phyloP scores from a whole-genome alignment of 1,140 invertebrate genomes.

The Pomphorhynchus laevis region DNA sequence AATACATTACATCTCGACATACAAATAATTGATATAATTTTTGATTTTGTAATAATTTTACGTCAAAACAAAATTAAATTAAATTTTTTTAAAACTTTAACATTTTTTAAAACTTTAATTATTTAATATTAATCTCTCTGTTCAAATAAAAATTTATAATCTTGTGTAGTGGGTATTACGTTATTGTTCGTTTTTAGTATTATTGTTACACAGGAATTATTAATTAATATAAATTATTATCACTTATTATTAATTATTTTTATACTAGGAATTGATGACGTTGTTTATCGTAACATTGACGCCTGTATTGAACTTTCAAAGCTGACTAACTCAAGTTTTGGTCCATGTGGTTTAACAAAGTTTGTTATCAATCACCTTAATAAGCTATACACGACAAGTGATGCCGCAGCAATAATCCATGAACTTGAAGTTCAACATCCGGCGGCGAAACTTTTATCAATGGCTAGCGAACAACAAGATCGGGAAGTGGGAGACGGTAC shows the following conservation, averaged over 20 bases:
- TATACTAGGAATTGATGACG: slow-evolving; percentile 75
- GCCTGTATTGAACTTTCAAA: slow-evolving; percentile 74
- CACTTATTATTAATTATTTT: slow-evolving; percentile 13
- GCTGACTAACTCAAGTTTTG: slow-evolving; percentile 64
- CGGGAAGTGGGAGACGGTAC: slow-evolving; percentile 92
- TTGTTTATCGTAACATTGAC: slow-evolving; percentile 63
- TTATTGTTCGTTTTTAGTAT: not conserved
- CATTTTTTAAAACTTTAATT: too few species aligned
- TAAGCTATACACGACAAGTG: slow-evolving; percentile 88
- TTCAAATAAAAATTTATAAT: not conserved
- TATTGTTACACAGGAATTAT: not conserved
- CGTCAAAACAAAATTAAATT: not conserved
- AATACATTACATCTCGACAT: too few species aligned
- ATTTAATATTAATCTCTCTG: not conserved
- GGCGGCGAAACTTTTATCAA: slow-evolving; percentile 72
- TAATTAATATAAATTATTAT: slow-evolving; percentile 3
- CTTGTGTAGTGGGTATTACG: too few species aligned
- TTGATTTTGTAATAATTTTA: too few species aligned
- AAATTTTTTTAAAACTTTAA: not conserved
- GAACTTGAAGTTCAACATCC: slow-evolving; percentile 90
- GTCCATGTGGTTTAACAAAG: slow-evolving; percentile 56
- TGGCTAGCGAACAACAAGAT: slow-evolving; percentile 87
- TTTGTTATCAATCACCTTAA: slow-evolving; percentile 97
- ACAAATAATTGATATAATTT: too few species aligned
- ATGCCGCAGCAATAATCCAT: slow-evolving; percentile 80